Evolutionary conservation across 2,888 invertebrate species (phyloP).

Genomic region (Brenthis ino): DNA sequence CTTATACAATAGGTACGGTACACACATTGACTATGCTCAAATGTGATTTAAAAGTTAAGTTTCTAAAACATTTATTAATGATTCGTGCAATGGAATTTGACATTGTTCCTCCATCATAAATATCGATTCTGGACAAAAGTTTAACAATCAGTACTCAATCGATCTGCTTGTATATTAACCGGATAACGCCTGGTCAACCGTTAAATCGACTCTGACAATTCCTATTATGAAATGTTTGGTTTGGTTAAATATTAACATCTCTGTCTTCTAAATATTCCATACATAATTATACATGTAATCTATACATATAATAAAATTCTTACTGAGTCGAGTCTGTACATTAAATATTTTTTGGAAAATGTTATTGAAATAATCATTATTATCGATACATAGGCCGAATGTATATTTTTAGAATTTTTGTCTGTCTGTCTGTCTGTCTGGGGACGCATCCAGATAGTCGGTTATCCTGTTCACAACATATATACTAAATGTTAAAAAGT

Average conservation of each 20-base stretch:
- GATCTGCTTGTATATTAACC: constrained; percentile 26
- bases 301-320: too few relatives aligned
- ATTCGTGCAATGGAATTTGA: constrained; percentile 27
- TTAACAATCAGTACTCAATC: constrained; percentile 32
- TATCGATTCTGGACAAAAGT: constrained; percentile 30
- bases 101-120: constrained; percentile 36
- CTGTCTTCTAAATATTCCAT: constrained; percentile 1
- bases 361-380: too few relatives aligned
- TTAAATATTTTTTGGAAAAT: too few relatives aligned
- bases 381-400: too few relatives aligned
- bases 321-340: too few relatives aligned
- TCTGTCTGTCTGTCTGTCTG: too few relatives aligned
- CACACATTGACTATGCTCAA: not conserved
- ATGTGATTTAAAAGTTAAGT: constrained; percentile 18
- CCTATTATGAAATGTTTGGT: constrained; percentile 14
- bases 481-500: too few relatives aligned
- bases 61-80: constrained; percentile 33
- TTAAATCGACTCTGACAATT: constrained; percentile 32
- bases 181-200: constrained; percentile 24
- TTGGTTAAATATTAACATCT: not conserved
- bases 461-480: too few relatives aligned
- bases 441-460: too few relatives aligned
- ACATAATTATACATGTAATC: not conserved
- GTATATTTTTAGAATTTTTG: too few relatives aligned
- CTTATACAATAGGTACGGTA: constrained; percentile 10